Percentiles rank a stretch among this genome's conserved stretches.
phyloP scores from a whole-genome alignment of 2,797 vertebrate species.

The Sebastes flavidus region DNA sequence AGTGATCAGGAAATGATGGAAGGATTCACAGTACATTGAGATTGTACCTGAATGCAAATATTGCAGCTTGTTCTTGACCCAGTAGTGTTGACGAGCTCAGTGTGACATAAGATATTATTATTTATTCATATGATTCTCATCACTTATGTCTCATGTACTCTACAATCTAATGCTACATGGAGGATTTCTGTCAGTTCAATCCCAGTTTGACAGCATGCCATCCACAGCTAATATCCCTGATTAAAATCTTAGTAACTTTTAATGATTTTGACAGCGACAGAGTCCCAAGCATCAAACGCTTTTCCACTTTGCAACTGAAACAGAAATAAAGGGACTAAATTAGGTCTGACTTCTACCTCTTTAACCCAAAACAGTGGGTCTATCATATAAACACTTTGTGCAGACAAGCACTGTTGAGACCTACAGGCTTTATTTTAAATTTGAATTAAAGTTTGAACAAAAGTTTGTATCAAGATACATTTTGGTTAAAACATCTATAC shows the following conservation, averaged over 20 bases:
- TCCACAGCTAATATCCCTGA: not conserved
- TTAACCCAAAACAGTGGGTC: not conserved
- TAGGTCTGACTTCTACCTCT: not conserved
- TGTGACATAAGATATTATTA: constrained; percentile 11
- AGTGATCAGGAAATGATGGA: not conserved
- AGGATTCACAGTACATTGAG: not conserved
- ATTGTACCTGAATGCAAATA: not conserved
- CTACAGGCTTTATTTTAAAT: not conserved
- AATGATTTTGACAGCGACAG: not conserved
- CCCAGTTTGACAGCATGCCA: not conserved
- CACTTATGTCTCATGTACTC: not conserved
- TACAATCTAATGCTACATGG: not conserved
- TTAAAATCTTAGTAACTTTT: not conserved
- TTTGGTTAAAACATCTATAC: not conserved
- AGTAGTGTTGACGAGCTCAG: not conserved
- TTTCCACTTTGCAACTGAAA: not conserved
- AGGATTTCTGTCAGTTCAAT: constrained; percentile 5
- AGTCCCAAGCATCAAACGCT: not conserved
- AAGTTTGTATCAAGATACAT: not conserved
- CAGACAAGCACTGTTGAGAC: not conserved
- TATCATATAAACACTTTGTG: not conserved
- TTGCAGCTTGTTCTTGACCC: not conserved
- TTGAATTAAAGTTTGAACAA: not conserved
- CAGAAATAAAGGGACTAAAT: not conserved
- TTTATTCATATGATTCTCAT: constrained; percentile 24